Percentiles rank a stretch among this genome's conserved stretches.
Evolutionary conservation across 53 echinoderm and acorn worm species (phyloP).

Genomic region (Stichopus horrens): DNA sequence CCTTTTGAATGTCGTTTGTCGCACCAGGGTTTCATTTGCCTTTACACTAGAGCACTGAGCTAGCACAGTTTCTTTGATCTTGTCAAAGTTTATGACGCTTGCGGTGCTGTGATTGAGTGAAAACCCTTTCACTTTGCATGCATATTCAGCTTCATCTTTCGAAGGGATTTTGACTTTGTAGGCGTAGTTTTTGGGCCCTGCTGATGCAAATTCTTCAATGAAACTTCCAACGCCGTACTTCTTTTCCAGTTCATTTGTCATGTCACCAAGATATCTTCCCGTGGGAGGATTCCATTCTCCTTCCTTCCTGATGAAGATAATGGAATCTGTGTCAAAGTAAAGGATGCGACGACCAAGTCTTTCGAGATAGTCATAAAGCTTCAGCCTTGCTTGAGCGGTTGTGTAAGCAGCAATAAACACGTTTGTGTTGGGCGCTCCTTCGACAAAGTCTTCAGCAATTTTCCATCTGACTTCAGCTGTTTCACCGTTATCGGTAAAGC

Average conservation of each 20-base stretch:
- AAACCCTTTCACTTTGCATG: slow-evolving; percentile 51
- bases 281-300: slow-evolving; percentile 32
- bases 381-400: slow-evolving; percentile 47
- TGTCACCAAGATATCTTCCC: slow-evolving; percentile 55
- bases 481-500: background rate
- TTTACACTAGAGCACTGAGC: no score
- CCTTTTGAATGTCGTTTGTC: no score
- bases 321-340: slow-evolving; percentile 49
- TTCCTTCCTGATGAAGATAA: slow-evolving; percentile 47
- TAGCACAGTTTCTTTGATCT: background rate
- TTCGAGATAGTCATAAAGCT: slow-evolving; percentile 49
- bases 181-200: slow-evolving; percentile 57
- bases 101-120: slow-evolving; percentile 38
- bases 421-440: slow-evolving; percentile 3
- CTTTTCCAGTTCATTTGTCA: slow-evolving; percentile 61
- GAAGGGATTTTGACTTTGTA: slow-evolving; percentile 33
- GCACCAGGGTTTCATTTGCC: no score
- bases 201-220: slow-evolving; percentile 47
- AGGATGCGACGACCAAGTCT: slow-evolving; percentile 36
- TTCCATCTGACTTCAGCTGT: background rate
- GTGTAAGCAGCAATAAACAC: slow-evolving; percentile 39
- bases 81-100: slow-evolving; percentile 18
- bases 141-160: background rate
- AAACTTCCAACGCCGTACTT: slow-evolving; percentile 52
- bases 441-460: background rate